A percentile compares a stretch with the other conserved stretches of the same genome.
These are phyloP conservation scores for Microcebus jonahi DNA, from an alignment of 2,113 vertebrate species.

Conservation along the genomic window DNA sequence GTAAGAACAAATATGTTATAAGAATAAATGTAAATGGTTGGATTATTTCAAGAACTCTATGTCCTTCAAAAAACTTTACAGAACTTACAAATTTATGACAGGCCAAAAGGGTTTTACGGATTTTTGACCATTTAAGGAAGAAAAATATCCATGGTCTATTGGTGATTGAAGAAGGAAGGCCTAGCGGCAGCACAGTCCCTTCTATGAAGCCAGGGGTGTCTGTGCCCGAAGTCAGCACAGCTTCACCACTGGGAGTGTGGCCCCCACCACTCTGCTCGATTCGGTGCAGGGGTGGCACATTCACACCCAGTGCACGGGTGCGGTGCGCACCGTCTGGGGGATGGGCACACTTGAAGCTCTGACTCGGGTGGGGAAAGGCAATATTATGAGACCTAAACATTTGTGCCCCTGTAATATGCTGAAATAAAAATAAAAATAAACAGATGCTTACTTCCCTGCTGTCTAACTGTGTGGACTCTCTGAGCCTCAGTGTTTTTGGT, in stretches of 20 bases:
- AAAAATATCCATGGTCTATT: neutral
- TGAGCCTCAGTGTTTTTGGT: rapidly evolving
- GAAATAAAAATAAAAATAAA: too few species aligned
- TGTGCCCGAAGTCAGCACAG: rapidly evolving
- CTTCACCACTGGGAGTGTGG: too few species aligned
- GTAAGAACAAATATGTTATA: neutral
- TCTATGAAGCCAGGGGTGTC: neutral
- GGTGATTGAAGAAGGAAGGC: neutral
- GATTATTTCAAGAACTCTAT: neutral
- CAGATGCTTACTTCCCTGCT: neutral
- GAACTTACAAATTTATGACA: neutral
- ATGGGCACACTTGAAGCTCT: too few species aligned
- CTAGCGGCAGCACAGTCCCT: rapidly evolving
- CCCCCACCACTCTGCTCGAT: rapidly evolving
- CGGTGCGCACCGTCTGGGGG: too few species aligned
- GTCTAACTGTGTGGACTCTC: neutral
- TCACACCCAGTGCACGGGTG: too few species aligned
- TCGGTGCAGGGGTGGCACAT: neutral
- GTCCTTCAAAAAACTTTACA: neutral
- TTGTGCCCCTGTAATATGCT: too few species aligned
- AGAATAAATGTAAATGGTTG: neutral
- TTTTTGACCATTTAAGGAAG: neutral
- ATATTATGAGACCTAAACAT: too few species aligned
- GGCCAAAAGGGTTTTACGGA: neutral
- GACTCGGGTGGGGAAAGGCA: too few species aligned